These are phyloP conservation scores for Myotis findleyi DNA, from an alignment of 2,797 vertebrate genomes.

Conservation along the genomic window DNA sequence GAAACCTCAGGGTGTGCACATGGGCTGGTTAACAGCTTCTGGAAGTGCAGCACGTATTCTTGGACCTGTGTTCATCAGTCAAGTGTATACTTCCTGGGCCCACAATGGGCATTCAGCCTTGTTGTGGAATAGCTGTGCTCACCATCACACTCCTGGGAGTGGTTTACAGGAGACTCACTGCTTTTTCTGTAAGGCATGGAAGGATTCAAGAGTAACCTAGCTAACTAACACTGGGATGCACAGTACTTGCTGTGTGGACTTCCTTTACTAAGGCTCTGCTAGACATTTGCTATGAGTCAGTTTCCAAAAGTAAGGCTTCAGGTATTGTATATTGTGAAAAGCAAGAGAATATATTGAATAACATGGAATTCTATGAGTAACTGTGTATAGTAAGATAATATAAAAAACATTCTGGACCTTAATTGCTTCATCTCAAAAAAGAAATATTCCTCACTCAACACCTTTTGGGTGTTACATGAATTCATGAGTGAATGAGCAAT, in stretches of 20 bases:
- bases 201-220: conserved; percentile 61
- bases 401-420: background rate
- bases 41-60: conserved; percentile 96
- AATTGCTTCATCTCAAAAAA: conserved; percentile 37
- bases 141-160: conserved; percentile 88
- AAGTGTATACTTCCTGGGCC: conserved; percentile 94
- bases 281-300: background rate
- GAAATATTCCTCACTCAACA: background rate
- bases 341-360: background rate
- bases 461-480: background rate
- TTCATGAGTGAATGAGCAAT: background rate
- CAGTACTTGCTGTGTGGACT: background rate
- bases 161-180: conserved; percentile 92
- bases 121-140: conserved; percentile 91
- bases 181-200: conserved; percentile 92
- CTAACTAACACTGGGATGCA: background rate
- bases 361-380: background rate
- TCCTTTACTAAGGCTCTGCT: background rate
- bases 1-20: conserved; percentile 97
- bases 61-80: conserved; percentile 96
- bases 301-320: conserved; percentile 26
- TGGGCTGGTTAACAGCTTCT: conserved; percentile 97
- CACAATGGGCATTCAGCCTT: conserved; percentile 96
- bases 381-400: background rate
- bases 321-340: background rate